Evolutionary conservation across 2,888 invertebrate genomes (phyloP).

Genomic region (Eueremaeus valkanovi): DNA sequence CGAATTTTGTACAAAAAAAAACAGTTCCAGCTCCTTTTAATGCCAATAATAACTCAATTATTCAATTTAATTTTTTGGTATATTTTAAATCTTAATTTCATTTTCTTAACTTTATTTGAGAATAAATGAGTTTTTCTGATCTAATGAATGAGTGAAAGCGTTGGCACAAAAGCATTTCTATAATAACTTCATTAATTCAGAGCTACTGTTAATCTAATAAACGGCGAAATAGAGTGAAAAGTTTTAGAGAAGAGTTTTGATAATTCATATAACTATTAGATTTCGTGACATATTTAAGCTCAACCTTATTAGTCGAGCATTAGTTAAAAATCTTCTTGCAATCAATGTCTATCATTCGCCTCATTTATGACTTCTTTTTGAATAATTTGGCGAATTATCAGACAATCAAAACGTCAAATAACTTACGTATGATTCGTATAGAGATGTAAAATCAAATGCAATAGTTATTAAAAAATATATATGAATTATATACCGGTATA

Average conservation of each 20-base stretch:
- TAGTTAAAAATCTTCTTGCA: neutral
- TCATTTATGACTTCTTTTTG: neutral
- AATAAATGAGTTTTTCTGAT: neutral
- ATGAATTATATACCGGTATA: neutral
- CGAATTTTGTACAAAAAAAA: too few relatives aligned
- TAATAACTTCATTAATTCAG: conserved; percentile 13
- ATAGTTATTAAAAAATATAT: neutral
- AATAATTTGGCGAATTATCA: conserved; percentile 26
- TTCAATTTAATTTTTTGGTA: neutral
- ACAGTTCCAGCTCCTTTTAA: neutral
- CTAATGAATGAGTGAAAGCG: neutral
- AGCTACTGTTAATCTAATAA: neutral
- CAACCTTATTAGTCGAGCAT: neutral
- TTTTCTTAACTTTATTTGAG: neutral
- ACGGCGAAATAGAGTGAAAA: neutral
- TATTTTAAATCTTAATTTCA: neutral
- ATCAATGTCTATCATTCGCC: neutral
- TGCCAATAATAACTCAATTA: neutral
- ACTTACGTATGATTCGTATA: neutral
- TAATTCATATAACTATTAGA: neutral
- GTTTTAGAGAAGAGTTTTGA: neutral
- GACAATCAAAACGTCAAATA: neutral
- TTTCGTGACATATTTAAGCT: conserved; percentile 15
- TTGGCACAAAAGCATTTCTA: neutral
- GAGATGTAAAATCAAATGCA: neutral